These are phyloP conservation scores for Brachypodius melanocephalos DNA, from an alignment of 2,113 vertebrate species.

Conservation along the genomic window DNA sequence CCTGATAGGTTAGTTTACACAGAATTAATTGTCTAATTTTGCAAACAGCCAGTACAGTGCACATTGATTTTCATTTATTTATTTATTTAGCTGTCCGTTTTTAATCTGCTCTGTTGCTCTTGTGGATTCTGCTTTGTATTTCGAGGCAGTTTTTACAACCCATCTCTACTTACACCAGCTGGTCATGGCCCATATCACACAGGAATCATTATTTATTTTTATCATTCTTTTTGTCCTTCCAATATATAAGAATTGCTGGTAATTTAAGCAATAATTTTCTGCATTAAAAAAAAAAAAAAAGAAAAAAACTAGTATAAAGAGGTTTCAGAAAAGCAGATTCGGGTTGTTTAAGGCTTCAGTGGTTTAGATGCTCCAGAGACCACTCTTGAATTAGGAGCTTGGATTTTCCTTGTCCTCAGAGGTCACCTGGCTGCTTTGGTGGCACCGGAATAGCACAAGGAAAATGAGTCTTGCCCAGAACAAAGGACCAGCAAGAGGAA, in stretches of 20 bases:
- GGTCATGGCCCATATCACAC: background rate
- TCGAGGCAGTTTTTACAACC: background rate
- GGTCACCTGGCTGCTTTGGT: background rate
- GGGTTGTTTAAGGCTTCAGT: background rate
- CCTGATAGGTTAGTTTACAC: slow-evolving; percentile 72
- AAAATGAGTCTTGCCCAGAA: background rate
- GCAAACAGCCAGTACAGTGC: slow-evolving; percentile 34
- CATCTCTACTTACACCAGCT: background rate
- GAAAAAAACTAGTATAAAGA: background rate
- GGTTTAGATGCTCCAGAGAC: background rate
- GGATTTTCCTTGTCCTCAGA: background rate
- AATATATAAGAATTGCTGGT: background rate
- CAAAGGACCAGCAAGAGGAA: background rate
- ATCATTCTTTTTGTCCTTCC: background rate
- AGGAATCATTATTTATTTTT: background rate
- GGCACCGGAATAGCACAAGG: background rate
- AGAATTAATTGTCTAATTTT: slow-evolving; percentile 76
- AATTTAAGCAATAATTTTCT: background rate
- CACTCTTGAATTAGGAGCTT: background rate
- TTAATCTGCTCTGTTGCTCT: background rate
- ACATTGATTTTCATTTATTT: slow-evolving; percentile 53
- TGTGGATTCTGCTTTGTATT: background rate
- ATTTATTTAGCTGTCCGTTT: background rate
- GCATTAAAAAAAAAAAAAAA: background rate
- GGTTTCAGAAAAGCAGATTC: background rate